phyloP scores from a whole-genome alignment of 1,140 invertebrate genomes.

The Belonocnema kinseyi region DNA sequence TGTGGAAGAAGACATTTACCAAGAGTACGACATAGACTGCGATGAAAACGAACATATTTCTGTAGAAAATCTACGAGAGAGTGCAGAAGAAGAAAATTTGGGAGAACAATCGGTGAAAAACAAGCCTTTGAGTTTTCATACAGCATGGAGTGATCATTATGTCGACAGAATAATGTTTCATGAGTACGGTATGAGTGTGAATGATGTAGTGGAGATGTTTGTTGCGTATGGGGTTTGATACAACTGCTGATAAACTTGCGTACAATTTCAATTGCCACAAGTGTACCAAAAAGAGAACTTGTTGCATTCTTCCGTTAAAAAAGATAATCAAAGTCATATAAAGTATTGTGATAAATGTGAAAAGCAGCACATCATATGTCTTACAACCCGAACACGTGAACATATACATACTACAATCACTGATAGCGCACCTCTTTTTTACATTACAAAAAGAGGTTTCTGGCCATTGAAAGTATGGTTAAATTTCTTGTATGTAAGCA shows the following conservation, averaged over 20 bases:
- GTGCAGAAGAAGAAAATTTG: too few species aligned
- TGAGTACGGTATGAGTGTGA: not conserved
- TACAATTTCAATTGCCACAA: constrained; percentile 5
- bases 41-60: too few species aligned
- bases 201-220: constrained; percentile 5
- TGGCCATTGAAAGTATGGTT: constrained; percentile 35
- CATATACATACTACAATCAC: constrained; percentile 22
- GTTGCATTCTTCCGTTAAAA: not conserved
- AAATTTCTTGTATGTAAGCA: constrained; percentile 17
- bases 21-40: too few species aligned
- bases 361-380: not conserved
- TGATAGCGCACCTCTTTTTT: constrained; percentile 30
- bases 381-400: not conserved
- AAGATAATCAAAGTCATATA: not conserved
- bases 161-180: too few species aligned
- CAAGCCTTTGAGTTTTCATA: too few species aligned
- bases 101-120: too few species aligned
- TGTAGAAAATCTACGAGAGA: too few species aligned
- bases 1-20: too few species aligned
- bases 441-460: constrained; percentile 23
- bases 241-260: not conserved
- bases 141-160: too few species aligned
- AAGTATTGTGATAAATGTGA: not conserved
- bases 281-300: not conserved
- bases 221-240: not conserved